Percentiles rank a stretch among this genome's conserved stretches.
Evolutionary conservation across 1,140 invertebrate species (phyloP).

Genomic region (Forficula auricularia): DNA sequence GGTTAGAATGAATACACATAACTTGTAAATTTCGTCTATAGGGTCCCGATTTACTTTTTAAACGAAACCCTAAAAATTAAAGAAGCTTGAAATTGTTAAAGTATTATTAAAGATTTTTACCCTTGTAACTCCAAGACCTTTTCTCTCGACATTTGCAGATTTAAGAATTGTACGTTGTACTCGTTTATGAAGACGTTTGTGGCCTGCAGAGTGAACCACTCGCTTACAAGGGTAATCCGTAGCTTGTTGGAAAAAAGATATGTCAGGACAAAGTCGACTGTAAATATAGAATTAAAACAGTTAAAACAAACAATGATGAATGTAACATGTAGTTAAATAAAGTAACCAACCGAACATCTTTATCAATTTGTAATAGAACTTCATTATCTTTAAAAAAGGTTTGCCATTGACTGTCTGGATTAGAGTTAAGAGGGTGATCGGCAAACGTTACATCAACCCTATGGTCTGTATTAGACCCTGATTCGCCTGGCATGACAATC

Average conservation of each 20-base stretch:
- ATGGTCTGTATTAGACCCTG: constrained; percentile 28
- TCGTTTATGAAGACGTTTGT: constrained; percentile 64
- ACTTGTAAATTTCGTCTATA: too few relatives aligned
- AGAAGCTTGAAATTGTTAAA: too few relatives aligned
- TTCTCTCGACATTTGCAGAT: constrained; percentile 71
- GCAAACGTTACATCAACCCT: constrained; percentile 35
- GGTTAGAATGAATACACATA: too few relatives aligned
- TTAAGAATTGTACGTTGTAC: constrained; percentile 72
- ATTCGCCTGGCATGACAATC: constrained; percentile 53
- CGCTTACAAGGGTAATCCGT: constrained; percentile 66
- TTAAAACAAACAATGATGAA: constrained; percentile 2
- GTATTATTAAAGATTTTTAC: too few relatives aligned
- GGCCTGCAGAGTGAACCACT: constrained; percentile 53
- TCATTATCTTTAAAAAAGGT: constrained; percentile 93
- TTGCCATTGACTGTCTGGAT: constrained; percentile 86
- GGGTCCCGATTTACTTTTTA: too few relatives aligned
- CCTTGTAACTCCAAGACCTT: constrained; percentile 77
- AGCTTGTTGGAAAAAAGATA: constrained; percentile 89
- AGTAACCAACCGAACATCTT: constrained; percentile 87
- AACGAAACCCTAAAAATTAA: too few relatives aligned
- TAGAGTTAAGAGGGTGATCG: constrained; percentile 84
- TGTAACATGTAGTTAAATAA: too few relatives aligned
- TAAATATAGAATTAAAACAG: constrained; percentile 16
- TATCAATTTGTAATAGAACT: constrained; percentile 88
- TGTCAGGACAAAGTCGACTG: constrained; percentile 80